Percentiles rank a stretch among this genome's conserved stretches.
These are phyloP conservation scores for Melangyna quadrimaculata DNA, from an alignment of 2,888 invertebrate species.

Conservation along the genomic window DNA sequence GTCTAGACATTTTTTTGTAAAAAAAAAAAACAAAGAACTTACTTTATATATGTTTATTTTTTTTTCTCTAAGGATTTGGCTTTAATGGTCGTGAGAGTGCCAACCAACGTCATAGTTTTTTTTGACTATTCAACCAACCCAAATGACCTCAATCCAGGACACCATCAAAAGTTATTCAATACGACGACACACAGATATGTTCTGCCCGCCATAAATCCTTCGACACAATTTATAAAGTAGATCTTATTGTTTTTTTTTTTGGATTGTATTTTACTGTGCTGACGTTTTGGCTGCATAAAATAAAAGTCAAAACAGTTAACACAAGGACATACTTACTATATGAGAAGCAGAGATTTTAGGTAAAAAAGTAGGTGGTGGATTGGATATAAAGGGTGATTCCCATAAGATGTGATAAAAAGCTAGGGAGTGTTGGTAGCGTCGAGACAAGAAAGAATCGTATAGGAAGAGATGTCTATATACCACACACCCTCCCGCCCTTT, in stretches of 20 bases:
- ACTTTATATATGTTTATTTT: neutral
- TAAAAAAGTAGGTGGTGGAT: too few species aligned
- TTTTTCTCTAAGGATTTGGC: neutral
- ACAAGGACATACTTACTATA: constrained; percentile 1
- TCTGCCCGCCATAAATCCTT: constrained; percentile 64
- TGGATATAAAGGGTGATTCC: too few species aligned
- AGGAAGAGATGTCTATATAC: too few species aligned
- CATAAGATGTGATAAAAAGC: too few species aligned
- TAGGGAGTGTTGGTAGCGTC: too few species aligned
- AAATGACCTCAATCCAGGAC: constrained; percentile 56
- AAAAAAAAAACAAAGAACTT: neutral
- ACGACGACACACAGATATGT: constrained; percentile 48
- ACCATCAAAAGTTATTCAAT: constrained; percentile 45
- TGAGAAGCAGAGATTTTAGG: neutral
- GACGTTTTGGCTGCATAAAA: constrained; percentile 47
- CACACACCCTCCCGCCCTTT: too few species aligned
- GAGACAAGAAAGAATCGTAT: too few species aligned
- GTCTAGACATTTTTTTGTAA: constrained; percentile 43
- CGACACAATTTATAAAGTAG: constrained; percentile 53
- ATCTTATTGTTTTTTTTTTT: constrained; percentile 10
- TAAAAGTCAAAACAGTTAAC: constrained; percentile 42
- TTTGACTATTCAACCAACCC: constrained; percentile 51
- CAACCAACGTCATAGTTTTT: neutral
- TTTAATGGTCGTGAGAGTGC: neutral
- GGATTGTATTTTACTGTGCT: constrained; percentile 26